phyloP scores from a whole-genome alignment of 2,113 vertebrate species.

The Anguilla japonica region DNA sequence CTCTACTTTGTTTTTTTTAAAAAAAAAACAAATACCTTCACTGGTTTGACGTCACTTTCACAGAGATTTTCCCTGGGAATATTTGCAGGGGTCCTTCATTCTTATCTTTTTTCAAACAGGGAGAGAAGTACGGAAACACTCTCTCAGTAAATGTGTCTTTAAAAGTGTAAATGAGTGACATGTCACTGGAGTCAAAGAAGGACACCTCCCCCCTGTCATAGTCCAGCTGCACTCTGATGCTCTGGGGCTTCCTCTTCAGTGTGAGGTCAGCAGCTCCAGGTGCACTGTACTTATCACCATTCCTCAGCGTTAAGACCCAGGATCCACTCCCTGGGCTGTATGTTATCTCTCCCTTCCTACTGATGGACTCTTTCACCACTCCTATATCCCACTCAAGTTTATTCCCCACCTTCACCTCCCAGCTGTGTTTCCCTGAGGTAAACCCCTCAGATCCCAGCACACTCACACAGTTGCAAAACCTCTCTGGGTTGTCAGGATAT shows the following conservation, averaged over 20 bases:
- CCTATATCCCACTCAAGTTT: background rate
- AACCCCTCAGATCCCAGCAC: conserved; percentile 18
- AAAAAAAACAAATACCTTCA: background rate
- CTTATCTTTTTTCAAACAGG: background rate
- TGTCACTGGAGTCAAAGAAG: background rate
- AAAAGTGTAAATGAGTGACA: background rate
- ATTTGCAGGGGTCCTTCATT: background rate
- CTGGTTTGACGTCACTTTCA: background rate
- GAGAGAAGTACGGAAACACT: background rate
- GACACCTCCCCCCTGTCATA: too few species aligned
- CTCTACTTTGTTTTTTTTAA: too few species aligned
- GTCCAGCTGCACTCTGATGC: background rate
- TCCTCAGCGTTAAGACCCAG: background rate
- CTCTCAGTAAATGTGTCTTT: background rate
- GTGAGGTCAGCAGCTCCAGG: background rate
- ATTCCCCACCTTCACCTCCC: conserved; percentile 15
- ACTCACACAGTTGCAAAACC: background rate
- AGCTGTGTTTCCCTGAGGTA: conserved; percentile 16
- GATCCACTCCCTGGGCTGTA: background rate
- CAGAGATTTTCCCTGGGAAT: background rate
- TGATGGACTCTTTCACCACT: conserved; percentile 2
- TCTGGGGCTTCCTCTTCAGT: background rate
- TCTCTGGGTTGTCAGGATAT: conserved; percentile 18
- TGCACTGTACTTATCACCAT: background rate
- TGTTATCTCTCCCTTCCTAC: background rate